Evolutionary conservation across 2,888 invertebrate genomes (phyloP), one percentile per base, ranked within the genome.

Genomic region (Cephalotes varians): DNA sequence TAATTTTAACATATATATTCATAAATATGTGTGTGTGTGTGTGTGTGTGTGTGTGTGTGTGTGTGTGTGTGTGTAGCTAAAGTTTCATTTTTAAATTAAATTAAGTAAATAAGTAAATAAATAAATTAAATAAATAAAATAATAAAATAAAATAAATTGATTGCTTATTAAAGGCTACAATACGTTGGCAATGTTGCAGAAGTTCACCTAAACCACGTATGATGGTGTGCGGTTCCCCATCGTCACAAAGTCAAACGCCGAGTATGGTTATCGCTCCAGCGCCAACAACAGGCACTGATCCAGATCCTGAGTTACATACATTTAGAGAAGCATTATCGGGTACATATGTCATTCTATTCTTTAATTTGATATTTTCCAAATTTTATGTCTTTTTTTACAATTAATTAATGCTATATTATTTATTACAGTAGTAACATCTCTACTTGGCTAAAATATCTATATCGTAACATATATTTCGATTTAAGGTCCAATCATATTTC

Each of bases 281-380:
- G 62, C 92, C 93, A 37, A 93, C 95, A 56, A 93, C 95, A 72
- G 94, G 94, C 31, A 94, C 89, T 89, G 94, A 93, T 90, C 93
- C 93, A 82, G 96, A 97, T 91, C 94, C 96, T 64, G 96, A 97
- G 92, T 95, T 97, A 91, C 96, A 96, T 92, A 97, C 97, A 88
- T 97, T 97, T 93, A 96, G 97, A 93, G 97, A 97, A 95, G 97
- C 97, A 76, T 94, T 96, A 86, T 96, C 96, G 91, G 95, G 96
- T 96, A 94, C 5, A 9, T 15, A n/a, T n/a, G n/a, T n/a, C n/a
- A n/a, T n/a, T n/a, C n/a, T 54, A 54, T 49, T 12, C 1, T 15
- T 87, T 91, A 85, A 73, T 37, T 79, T 69, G 71, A 51, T 47
- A 28, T 47, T 1, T 71, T 31, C 25, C 3, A 6, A 18, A 25